Percentiles rank a stretch among this genome's conserved stretches.
phyloP scores from a whole-genome alignment of 2,888 invertebrate genomes.

The Gisinianus flammeolus region DNA sequence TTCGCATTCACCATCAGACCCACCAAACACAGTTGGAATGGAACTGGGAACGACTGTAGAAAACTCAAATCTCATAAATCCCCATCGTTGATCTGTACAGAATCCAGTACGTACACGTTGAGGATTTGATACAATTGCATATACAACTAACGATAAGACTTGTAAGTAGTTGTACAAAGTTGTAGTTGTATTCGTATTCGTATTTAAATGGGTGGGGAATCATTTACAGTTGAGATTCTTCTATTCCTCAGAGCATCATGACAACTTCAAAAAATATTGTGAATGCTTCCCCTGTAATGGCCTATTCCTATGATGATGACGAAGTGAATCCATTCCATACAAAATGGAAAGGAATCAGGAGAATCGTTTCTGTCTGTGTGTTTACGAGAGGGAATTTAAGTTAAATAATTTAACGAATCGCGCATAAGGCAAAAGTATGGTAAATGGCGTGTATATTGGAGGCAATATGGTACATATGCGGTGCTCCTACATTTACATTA shows the following conservation, averaged over 20 bases:
- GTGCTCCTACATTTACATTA: too few species aligned
- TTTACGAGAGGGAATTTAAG: too few species aligned
- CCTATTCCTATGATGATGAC: neutral
- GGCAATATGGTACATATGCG: too few species aligned
- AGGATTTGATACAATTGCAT: neutral
- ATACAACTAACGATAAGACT: neutral
- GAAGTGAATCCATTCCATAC: neutral
- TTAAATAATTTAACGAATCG: too few species aligned
- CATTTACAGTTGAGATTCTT: too few species aligned
- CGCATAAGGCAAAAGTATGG: too few species aligned
- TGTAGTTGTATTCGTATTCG: neutral
- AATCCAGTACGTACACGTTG: neutral
- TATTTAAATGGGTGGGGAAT: neutral
- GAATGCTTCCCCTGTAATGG: too few species aligned
- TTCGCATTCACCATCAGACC: neutral
- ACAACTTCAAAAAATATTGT: too few species aligned
- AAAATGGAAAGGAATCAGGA: neutral
- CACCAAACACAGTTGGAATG: neutral
- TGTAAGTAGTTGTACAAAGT: neutral
- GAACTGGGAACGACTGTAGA: neutral
- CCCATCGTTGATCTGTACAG: neutral
- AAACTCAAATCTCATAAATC: too few species aligned
- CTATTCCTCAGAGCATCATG: too few species aligned
- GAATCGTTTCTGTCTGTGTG: too few species aligned
- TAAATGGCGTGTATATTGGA: too few species aligned